Conservation (phyloP, 1,140 invertebrate genomes). For the Diuraphis noxia region DNA sequence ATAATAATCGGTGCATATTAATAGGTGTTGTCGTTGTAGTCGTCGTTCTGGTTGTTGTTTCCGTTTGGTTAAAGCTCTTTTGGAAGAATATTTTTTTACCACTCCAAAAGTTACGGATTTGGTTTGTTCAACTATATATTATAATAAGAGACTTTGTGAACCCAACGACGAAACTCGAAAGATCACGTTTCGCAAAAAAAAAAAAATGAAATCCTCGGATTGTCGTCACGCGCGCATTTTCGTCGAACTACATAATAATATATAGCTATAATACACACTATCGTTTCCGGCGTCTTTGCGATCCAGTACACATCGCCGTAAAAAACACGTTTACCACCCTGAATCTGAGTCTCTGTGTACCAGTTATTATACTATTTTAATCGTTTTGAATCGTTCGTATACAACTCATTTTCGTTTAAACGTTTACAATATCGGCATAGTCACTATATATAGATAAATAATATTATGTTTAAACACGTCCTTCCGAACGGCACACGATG, state of each 20-base stretch:
- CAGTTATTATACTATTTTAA: background rate
- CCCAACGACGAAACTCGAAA: background rate
- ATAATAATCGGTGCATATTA: background rate
- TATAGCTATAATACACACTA: background rate
- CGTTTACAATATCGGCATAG: background rate
- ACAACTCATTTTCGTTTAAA: background rate
- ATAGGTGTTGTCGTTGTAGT: background rate
- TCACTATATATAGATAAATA: background rate
- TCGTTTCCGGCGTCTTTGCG: background rate
- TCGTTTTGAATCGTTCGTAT: background rate
- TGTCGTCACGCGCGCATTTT: background rate
- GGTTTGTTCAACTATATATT: background rate
- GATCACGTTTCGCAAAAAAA: background rate
- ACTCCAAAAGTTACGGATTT: background rate
- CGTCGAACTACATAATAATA: background rate
- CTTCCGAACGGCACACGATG: background rate
- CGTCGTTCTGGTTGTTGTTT: too few species aligned
- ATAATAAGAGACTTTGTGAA: background rate
- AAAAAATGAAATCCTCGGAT: background rate
- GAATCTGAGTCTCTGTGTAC: background rate
- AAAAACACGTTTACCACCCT: background rate
- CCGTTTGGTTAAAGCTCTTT: background rate
- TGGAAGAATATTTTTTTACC: too few species aligned
- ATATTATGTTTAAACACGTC: background rate
- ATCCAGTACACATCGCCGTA: background rate